Conservation (phyloP, 2,888 invertebrate species). For the Drosophila buzzatii region DNA sequence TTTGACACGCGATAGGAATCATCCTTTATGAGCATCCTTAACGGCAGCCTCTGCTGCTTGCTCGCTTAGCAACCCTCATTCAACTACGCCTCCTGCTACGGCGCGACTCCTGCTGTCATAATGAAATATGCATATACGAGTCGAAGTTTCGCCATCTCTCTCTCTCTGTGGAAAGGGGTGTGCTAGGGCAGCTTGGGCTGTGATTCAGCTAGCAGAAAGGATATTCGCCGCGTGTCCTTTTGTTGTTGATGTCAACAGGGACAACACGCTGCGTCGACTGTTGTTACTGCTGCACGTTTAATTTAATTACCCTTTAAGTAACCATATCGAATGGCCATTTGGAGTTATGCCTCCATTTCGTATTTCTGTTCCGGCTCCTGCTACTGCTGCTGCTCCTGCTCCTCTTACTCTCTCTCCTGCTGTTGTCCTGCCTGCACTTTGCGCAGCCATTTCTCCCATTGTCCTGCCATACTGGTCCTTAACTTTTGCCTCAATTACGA, state of each 20-base stretch:
- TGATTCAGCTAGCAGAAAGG: conserved; percentile 19
- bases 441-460: conserved; percentile 30
- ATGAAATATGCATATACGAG: conserved; percentile 74
- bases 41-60: conserved; percentile 1
- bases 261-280: conserved; percentile 41
- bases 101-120: conserved; percentile 56
- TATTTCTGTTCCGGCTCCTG: conserved; percentile 10
- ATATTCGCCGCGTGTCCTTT: conserved; percentile 61
- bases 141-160: background rate
- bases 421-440: conserved; percentile 46
- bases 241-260: conserved; percentile 65
- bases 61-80: conserved; percentile 29
- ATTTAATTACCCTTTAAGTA: conserved; percentile 85
- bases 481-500: conserved; percentile 66
- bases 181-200: conserved; percentile 8
- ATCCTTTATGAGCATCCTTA: conserved; percentile 32
- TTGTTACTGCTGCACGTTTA: conserved; percentile 63
- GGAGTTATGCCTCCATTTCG: conserved; percentile 53
- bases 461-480: conserved; percentile 35
- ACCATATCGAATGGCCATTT: conserved; percentile 82
- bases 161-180: background rate
- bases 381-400: conserved; percentile 7
- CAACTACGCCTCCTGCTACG: background rate
- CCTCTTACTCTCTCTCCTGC: conserved; percentile 13
- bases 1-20: conserved; percentile 81